Evolutionary conservation across 2,888 invertebrate species (phyloP), one percentile per base, ranked within the genome.

Genomic region (Conchocele bisecta): DNA sequence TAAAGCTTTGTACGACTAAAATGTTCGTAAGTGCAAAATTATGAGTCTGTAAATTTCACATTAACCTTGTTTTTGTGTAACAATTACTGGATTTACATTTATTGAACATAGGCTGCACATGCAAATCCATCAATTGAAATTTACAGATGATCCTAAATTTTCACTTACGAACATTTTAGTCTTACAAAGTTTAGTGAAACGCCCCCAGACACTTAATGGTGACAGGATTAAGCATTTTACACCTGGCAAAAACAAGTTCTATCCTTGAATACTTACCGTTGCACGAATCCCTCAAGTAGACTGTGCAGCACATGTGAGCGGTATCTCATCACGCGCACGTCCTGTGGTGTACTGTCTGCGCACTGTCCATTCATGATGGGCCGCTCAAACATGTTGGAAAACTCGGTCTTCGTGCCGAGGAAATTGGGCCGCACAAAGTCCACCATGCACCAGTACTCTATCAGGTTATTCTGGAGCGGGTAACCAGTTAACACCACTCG

Each of bases 341-440:
- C 99, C 83, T 96, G 95, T 0, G 96, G 96, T 0, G 98, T 99
- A 20, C 97, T 98, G 91, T 99, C 99, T 37, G 97, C 95, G 91
- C 98, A 99, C 92, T 98, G 98, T 0, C 99, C 99, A 91, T 99
- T 99, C 92, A 97, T 97, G 83, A 99, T 99, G 0, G 99, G 99
- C 15, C 98, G 93, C 90, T 99, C 99, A 90, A 99, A 99, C 98
- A 98, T 98, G 90, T 98, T 98, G 87, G 96, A 95, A 91, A 99
- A 99, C 91, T 99, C 98, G 0, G 97, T 96, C 91, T 98, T 97
- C 24, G 96, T 96, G 68, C 99, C 99, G 39, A 99, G 93, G 91
- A 97, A 99, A 92, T 98, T 98, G 0, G 99, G 99, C 24, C 99
- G 93, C 0, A 99, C 98, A 92, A 99, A 99, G 90, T 99, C 98